phyloP scores from a whole-genome alignment of 2,888 invertebrate genomes.

The Trachelus stipa region DNA sequence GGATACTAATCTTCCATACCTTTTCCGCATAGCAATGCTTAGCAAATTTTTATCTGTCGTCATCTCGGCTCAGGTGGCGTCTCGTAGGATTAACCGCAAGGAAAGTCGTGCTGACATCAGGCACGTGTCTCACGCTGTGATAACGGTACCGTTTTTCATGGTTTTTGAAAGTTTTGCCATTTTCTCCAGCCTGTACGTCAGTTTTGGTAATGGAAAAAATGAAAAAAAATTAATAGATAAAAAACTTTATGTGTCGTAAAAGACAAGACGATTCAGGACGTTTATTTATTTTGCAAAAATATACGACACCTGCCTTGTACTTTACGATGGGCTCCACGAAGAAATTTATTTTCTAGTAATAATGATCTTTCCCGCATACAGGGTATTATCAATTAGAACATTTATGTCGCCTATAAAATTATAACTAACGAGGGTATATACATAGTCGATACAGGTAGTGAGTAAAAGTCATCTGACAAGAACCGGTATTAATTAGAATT shows the following conservation, averaged over 20 bases:
- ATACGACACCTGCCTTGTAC: not conserved
- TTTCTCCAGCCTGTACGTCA: not conserved
- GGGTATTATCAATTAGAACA: not conserved
- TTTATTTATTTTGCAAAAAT: not conserved
- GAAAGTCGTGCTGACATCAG: constrained; percentile 45
- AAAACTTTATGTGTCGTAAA: not conserved
- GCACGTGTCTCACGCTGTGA: constrained; percentile 55
- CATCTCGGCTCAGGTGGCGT: constrained; percentile 33
- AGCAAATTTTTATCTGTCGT: constrained; percentile 44
- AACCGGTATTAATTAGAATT: not conserved
- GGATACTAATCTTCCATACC: constrained; percentile 16
- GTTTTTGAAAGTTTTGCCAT: not conserved
- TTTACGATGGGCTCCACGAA: not conserved
- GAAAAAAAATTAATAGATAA: not conserved
- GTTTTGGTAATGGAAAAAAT: not conserved
- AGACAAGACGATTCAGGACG: not conserved
- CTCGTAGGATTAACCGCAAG: constrained; percentile 36
- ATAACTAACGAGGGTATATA: not conserved
- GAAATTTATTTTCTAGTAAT: not conserved
- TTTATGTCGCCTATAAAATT: not conserved
- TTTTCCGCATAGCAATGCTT: constrained; percentile 26
- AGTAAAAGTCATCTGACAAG: not conserved
- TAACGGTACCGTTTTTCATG: constrained; percentile 37
- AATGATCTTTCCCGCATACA: not conserved
- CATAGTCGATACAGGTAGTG: not conserved